Percentiles rank a stretch among this genome's conserved stretches.
phyloP scores from a whole-genome alignment of 2,113 vertebrate genomes.

The Dromaius novaehollandiae region DNA sequence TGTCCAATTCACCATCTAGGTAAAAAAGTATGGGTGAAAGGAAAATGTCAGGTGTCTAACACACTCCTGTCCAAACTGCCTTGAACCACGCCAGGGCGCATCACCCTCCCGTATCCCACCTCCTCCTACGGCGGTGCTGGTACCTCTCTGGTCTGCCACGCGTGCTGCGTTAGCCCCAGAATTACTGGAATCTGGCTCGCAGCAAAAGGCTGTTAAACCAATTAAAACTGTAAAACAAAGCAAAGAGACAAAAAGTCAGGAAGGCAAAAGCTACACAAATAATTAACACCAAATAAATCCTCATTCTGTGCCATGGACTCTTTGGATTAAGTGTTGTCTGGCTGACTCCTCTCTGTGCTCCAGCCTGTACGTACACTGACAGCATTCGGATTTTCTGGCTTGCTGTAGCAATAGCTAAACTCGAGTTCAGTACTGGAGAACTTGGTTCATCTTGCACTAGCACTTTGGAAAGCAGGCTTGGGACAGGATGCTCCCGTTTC shows the following conservation, averaged over 20 bases:
- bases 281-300: neutral
- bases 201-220: neutral
- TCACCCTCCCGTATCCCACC: neutral
- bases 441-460: neutral
- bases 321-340: neutral
- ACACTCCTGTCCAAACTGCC: neutral
- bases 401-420: neutral
- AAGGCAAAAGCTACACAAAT: neutral
- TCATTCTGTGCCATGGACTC: neutral
- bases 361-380: too few relatives aligned
- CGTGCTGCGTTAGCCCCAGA: neutral
- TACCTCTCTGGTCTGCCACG: neutral
- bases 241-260: neutral
- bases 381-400: neutral
- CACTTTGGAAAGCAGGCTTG: neutral
- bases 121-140: neutral
- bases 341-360: neutral
- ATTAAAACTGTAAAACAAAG: neutral
- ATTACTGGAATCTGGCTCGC: neutral
- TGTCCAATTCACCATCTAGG: neutral
- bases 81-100: neutral
- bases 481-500: neutral
- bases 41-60: neutral
- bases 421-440: neutral
- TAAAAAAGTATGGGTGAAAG: neutral